Evolutionary conservation across 30 jellyfish, hydroid and myxozoan species (phyloP).

Genomic region (Sanderia malayensis): DNA sequence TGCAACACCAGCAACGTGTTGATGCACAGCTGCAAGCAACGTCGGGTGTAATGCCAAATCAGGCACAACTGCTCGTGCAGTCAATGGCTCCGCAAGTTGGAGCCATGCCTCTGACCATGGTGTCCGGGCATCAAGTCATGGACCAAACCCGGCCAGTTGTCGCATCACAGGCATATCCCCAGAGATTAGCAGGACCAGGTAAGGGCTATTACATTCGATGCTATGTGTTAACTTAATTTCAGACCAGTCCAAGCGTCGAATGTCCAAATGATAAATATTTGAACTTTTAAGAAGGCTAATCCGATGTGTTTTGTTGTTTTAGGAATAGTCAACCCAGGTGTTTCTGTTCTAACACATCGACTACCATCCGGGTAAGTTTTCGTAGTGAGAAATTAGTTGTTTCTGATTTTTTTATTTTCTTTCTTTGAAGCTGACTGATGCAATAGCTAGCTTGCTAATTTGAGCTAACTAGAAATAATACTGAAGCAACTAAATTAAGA

Average conservation of each 20-base stretch:
- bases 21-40: conserved; percentile 8
- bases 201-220: no score
- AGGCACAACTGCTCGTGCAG: conserved; percentile 14
- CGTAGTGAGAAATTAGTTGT: no score
- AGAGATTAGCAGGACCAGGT: conserved; percentile 42
- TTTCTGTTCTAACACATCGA: not conserved
- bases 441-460: no score
- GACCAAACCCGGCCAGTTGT: conserved; percentile 31
- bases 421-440: no score
- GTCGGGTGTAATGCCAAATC: conserved; percentile 8
- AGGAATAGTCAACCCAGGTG: conserved; percentile 2
- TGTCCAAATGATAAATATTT: no score
- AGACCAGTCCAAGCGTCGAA: no score
- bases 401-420: no score
- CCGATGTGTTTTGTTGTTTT: not conserved
- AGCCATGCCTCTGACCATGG: conserved; percentile 47
- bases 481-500: no score
- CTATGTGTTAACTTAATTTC: no score
- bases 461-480: no score
- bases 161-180: conserved; percentile 28
- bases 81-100: conserved; percentile 25
- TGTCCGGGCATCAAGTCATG: conserved; percentile 17
- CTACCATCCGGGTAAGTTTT: not conserved
- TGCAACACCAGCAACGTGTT: conserved; percentile 27
- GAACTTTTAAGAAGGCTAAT: no score